Evolutionary conservation across 2,113 vertebrate species (phyloP), one percentile per base, ranked within the genome.

Genomic region (Macheiramphus alcinus): DNA sequence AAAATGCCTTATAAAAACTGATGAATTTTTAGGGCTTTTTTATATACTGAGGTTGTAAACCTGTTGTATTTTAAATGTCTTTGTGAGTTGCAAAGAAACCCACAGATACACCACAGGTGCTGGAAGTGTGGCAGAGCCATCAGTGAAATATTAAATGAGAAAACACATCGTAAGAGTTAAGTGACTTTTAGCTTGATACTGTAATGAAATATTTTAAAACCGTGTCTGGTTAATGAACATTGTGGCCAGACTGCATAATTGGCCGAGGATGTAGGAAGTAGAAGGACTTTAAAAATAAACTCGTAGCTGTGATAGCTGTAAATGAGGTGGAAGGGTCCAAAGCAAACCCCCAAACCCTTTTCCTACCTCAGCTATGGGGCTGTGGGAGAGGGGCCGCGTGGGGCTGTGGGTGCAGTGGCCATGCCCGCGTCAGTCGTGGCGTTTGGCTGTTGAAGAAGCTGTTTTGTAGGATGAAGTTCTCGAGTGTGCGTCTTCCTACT

Each of bases 401-500:
- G 34, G 58, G 23, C 71, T 27, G 61, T 9, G 56, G 29, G 25
- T 25, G 58, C 5, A 0, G 21, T 50, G 72, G 25, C 65, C 1
- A 1, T 62, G 79, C 71, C 61, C 1, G 0, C 0, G 3, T 7
- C 55, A 59, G 50, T 25, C 0, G 1, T 22, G 55, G 50, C 1
- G 3, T 36, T 31, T 12, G 25, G 10, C 56, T 61, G 9, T 14
- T 29, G 43, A 34, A 48, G 47, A 45, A 72, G n/a, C 34, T 11
- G 7, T 7, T 59, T 50, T 61, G 66, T 36, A 43, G 58, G 32
- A 63, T 56, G 32, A 71, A 61, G 47, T 47, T 88, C 65, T 86
- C 52, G 26, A 31, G 38, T 31, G 8, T 43, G 27, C 13, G 0
- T 79, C 91, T 94, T 61, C 34, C 72, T 83, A 36, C 53, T 55